Percentiles rank a stretch among this genome's conserved stretches.
These are phyloP conservation scores for Subacronicta megacephala DNA, from an alignment of 2,888 invertebrate genomes.

Conservation along the genomic window DNA sequence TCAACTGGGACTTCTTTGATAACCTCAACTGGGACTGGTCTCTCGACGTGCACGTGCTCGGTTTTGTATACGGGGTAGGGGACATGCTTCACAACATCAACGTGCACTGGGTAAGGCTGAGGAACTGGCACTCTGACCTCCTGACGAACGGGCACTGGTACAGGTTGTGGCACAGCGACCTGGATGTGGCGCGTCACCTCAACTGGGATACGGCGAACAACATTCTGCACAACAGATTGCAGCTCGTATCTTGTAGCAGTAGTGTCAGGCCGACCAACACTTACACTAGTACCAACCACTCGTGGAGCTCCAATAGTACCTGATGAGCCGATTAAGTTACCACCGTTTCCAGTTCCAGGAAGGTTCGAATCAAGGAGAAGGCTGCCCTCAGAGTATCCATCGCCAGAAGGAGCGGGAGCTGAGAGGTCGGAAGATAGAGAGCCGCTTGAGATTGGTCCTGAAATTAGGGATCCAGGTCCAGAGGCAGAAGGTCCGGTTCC, in stretches of 20 bases:
- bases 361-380: slow-evolving; percentile 44
- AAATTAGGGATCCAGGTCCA: slow-evolving; percentile 18
- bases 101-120: slow-evolving; percentile 84
- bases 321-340: slow-evolving; percentile 35
- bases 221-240: slow-evolving; percentile 83
- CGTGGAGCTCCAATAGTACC: slow-evolving; percentile 65
- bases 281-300: slow-evolving; percentile 75
- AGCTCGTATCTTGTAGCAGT: slow-evolving; percentile 79
- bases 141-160: slow-evolving; percentile 80
- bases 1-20: slow-evolving; percentile 81
- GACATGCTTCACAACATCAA: slow-evolving; percentile 82
- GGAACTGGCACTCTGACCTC: slow-evolving; percentile 84
- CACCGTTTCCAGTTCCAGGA: slow-evolving; percentile 28
- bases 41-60: slow-evolving; percentile 81
- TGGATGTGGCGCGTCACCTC: slow-evolving; percentile 83
- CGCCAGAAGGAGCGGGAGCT: slow-evolving; percentile 30
- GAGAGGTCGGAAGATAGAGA: slow-evolving; percentile 27
- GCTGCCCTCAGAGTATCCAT: slow-evolving; percentile 41
- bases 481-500: slow-evolving; percentile 16
- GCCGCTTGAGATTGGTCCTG: slow-evolving; percentile 13
- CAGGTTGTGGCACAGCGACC: slow-evolving; percentile 79
- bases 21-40: slow-evolving; percentile 82
- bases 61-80: slow-evolving; percentile 86
- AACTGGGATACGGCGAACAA: slow-evolving; percentile 81
- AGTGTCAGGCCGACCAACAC: slow-evolving; percentile 69